These are phyloP conservation scores for Ameiurus melas DNA, from an alignment of 2,113 vertebrate species.

Conservation along the genomic window DNA sequence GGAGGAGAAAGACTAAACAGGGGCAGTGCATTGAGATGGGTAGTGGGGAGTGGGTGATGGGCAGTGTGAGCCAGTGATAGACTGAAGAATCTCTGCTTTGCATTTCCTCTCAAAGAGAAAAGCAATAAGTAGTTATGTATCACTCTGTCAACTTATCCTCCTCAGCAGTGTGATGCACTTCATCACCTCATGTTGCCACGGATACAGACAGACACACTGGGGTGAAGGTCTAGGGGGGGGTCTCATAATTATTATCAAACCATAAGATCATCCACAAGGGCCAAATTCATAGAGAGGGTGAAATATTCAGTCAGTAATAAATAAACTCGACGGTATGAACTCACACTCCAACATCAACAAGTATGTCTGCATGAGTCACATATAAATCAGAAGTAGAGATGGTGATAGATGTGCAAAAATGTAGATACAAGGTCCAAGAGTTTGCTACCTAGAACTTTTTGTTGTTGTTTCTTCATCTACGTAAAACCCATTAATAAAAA, in stretches of 20 bases:
- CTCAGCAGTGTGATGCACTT: conserved; percentile 37
- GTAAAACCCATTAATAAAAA: background rate
- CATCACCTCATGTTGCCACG: conserved; percentile 46
- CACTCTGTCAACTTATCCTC: conserved; percentile 51
- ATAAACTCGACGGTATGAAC: conserved; percentile 34
- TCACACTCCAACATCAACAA: conserved; percentile 18
- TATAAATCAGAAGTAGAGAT: background rate
- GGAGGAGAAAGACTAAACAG: background rate
- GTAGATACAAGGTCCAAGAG: background rate
- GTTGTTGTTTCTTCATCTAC: background rate
- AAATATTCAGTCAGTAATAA: conserved; percentile 42
- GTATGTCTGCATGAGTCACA: background rate
- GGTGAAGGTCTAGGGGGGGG: conserved; percentile 29
- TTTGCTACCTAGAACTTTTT: background rate
- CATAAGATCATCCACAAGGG: conserved; percentile 30
- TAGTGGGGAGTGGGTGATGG: background rate
- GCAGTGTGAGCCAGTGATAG: conserved; percentile 2
- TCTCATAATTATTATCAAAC: conserved; percentile 43
- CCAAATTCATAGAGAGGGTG: conserved; percentile 21
- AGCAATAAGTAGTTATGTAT: conserved; percentile 48
- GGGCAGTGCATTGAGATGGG: background rate
- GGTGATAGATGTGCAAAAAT: conserved; percentile 6
- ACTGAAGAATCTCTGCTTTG: conserved; percentile 34
- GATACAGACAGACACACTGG: conserved; percentile 40
- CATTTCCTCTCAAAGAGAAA: conserved; percentile 40